Percentiles rank a stretch among this genome's conserved stretches.
Evolutionary conservation across 2,113 vertebrate species (phyloP).

Genomic region (Planiliza haematocheilus): DNA sequence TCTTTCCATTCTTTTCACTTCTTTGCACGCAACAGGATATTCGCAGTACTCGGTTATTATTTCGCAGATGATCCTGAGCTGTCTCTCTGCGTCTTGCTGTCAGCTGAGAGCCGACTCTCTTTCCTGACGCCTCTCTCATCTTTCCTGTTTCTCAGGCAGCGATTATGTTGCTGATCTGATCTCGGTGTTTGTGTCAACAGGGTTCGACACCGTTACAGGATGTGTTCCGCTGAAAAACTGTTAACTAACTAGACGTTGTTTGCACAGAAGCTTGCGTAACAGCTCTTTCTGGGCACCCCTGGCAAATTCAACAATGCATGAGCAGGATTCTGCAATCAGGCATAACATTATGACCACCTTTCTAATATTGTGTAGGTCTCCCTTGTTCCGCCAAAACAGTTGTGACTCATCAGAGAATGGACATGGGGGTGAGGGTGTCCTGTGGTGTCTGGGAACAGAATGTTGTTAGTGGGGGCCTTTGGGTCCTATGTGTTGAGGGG

Average conservation of each 20-base stretch:
- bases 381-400: too few species aligned
- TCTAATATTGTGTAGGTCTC: too few species aligned
- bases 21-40: constrained; percentile 12
- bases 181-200: constrained; percentile 12
- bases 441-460: too few species aligned
- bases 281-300: not conserved
- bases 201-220: constrained; percentile 8
- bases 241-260: not conserved
- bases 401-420: too few species aligned
- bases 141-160: constrained; percentile 73
- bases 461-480: too few species aligned
- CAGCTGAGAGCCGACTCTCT: constrained; percentile 25
- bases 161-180: constrained; percentile 28
- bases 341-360: too few species aligned
- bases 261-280: not conserved
- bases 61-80: constrained; percentile 1
- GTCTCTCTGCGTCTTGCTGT: not conserved
- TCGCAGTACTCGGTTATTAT: not conserved
- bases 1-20: constrained; percentile 32
- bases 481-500: too few species aligned
- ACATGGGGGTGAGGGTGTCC: too few species aligned
- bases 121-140: constrained; percentile 51
- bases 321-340: not conserved
- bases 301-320: not conserved
- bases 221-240: not conserved